phyloP scores from a whole-genome alignment of 2,797 vertebrate genomes.

The Myiotriccus ornatus region DNA sequence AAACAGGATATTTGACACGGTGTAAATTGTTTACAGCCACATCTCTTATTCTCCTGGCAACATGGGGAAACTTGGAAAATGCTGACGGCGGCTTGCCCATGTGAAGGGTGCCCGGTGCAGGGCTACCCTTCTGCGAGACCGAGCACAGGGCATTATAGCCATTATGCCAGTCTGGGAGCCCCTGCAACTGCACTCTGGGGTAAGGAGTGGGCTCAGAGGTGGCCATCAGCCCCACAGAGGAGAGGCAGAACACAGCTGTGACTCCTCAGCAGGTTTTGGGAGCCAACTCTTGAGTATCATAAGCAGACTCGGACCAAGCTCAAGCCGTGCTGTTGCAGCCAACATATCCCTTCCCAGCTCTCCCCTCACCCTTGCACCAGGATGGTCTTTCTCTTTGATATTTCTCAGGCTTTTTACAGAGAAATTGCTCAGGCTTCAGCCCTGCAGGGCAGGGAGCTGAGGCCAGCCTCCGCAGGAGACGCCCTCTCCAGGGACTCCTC shows the following conservation, averaged over 20 bases:
- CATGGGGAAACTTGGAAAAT: neutral
- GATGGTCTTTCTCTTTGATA: neutral
- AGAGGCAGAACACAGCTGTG: neutral
- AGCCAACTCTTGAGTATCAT: neutral
- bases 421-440: neutral
- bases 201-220: neutral
- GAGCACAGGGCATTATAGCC: fast-evolving
- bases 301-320: fast-evolving
- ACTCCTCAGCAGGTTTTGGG: neutral
- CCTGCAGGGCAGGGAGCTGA: neutral
- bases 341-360: neutral
- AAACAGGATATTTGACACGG: neutral
- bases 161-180: neutral
- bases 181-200: neutral
- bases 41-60: neutral
- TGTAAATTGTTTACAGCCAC: slow-evolving; percentile 17
- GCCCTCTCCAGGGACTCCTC: neutral
- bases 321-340: neutral
- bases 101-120: neutral
- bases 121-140: fast-evolving
- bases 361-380: neutral
- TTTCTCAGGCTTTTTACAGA: neutral
- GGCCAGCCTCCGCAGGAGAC: neutral
- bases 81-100: fast-evolving
- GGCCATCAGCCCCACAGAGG: neutral